These are phyloP conservation scores for Acropora tenuis DNA, from an alignment of 64 coral and sea anemone species.

Conservation along the genomic window DNA sequence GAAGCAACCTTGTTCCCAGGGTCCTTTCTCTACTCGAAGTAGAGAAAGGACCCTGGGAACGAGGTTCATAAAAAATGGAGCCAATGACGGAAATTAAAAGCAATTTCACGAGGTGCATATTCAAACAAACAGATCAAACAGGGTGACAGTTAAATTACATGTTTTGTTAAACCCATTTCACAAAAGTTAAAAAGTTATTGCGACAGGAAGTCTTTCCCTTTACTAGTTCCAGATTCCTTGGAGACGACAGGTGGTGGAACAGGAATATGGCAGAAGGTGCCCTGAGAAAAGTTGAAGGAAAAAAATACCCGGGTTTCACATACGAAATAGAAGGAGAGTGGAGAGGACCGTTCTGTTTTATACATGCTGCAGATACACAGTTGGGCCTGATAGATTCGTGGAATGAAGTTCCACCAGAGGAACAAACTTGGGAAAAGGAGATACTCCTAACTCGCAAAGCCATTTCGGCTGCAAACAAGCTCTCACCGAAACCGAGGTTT, in stretches of 20 bases:
- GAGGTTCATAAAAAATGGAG: no score
- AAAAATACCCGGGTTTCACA: conserved; percentile 83
- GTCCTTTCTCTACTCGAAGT: no score
- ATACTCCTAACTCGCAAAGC: conserved; percentile 86
- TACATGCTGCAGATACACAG: conserved; percentile 96
- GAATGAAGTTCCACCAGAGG: conserved; percentile 80
- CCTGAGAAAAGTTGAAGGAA: conserved; percentile 59
- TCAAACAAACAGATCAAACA: no score
- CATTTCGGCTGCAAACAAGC: conserved; percentile 76
- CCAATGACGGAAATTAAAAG: no score
- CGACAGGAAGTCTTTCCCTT: conserved; percentile 6
- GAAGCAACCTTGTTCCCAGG: no score
- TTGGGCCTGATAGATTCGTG: conserved; percentile 95
- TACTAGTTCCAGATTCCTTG: conserved; percentile 16
- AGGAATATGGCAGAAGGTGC: conserved; percentile 72
- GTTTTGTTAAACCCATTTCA: not conserved
- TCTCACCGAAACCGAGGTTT: conserved; percentile 91
- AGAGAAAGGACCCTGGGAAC: no score
- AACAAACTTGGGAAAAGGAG: conserved; percentile 89
- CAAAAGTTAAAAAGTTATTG: no score
- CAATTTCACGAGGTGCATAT: no score
- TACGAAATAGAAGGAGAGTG: conserved; percentile 88
- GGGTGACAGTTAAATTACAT: not conserved
- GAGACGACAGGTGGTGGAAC: conserved; percentile 37
- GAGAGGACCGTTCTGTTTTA: conserved; percentile 93